Evolutionary conservation across 2,113 vertebrate species (phyloP).

Genomic region (Riparia riparia): DNA sequence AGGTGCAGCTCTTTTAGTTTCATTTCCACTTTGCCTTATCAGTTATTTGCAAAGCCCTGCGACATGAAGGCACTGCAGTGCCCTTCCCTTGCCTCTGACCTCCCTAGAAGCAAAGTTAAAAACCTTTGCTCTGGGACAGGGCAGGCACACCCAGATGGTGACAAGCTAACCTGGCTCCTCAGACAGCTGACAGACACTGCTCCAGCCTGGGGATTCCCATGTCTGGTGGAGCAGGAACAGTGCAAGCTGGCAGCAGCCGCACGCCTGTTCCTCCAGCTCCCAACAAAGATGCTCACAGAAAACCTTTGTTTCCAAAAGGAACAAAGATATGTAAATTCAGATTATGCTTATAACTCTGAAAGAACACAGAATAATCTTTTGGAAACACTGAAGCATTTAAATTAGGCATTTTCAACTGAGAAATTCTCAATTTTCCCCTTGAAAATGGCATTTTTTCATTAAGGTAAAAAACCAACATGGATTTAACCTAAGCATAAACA

Average conservation of each 20-base stretch:
- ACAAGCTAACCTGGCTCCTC: neutral
- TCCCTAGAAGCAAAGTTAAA: neutral
- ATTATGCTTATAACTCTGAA: neutral
- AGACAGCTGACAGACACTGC: neutral
- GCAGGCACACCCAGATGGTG: neutral
- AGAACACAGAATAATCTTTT: neutral
- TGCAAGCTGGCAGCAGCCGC: neutral
- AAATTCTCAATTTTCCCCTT: neutral
- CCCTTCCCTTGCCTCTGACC: neutral
- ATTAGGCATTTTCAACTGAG: neutral
- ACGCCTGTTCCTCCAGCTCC: neutral
- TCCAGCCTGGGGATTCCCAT: neutral
- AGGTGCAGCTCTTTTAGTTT: neutral
- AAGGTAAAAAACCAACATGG: neutral
- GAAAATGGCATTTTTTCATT: neutral
- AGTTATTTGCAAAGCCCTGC: neutral
- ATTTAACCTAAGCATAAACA: neutral
- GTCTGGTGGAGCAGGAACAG: neutral
- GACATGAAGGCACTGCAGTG: neutral
- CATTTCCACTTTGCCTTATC: neutral
- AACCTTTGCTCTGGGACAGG: neutral
- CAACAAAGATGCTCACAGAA: neutral
- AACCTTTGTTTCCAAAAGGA: neutral
- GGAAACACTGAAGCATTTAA: neutral
- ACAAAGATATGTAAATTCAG: rapidly evolving